Evolutionary conservation across 2,888 invertebrate species (phyloP).

Genomic region (Caenorhabditis zanzibari): DNA sequence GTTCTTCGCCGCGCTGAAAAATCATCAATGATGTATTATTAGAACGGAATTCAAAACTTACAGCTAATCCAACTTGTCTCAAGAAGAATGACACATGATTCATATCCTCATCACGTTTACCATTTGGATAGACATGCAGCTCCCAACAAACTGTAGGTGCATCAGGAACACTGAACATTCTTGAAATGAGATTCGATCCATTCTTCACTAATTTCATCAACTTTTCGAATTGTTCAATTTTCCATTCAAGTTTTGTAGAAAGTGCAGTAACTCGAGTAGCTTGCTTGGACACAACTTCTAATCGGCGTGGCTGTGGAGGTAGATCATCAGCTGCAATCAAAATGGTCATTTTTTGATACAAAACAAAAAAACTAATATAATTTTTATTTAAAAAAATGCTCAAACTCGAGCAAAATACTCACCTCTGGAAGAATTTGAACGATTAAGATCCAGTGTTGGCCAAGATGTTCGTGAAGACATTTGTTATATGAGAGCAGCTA

Average conservation of each 20-base stretch:
- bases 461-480: conserved; percentile 44
- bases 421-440: conserved; percentile 42
- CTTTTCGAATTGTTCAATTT: conserved; percentile 82
- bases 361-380: too few species aligned
- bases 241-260: conserved; percentile 81
- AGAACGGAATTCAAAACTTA: conserved; percentile 25
- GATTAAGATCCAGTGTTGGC: conserved; percentile 31
- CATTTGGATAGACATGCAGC: conserved; percentile 82
- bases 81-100: conserved; percentile 82
- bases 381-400: too few species aligned
- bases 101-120: conserved; percentile 81
- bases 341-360: background rate
- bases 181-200: conserved; percentile 78
- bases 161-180: conserved; percentile 78
- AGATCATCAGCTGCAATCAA: conserved; percentile 69
- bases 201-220: conserved; percentile 81
- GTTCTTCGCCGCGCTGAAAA: conserved; percentile 79
- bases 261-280: conserved; percentile 79
- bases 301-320: conserved; percentile 66
- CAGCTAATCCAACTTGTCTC: conserved; percentile 78
- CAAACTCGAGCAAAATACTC: too few species aligned
- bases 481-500: background rate
- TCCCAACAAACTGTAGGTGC: conserved; percentile 82
- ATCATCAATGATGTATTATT: background rate
- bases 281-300: conserved; percentile 78